Evolutionary conservation across 2,113 vertebrate species (phyloP).

Genomic region (Labeo catla): DNA sequence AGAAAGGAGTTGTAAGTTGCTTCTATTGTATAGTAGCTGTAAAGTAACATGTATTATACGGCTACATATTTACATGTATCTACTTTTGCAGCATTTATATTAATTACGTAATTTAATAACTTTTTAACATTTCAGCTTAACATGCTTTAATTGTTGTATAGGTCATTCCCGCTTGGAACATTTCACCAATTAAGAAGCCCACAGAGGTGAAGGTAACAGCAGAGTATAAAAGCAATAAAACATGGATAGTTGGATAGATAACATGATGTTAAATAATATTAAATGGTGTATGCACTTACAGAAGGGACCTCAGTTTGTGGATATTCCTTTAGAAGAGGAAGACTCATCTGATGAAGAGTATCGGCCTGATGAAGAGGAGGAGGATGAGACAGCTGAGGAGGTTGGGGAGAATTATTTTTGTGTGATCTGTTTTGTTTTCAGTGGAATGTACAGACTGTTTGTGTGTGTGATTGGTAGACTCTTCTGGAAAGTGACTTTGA

Average conservation of each 20-base stretch:
- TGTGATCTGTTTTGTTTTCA: too few species aligned
- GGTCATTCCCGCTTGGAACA: conserved; percentile 96
- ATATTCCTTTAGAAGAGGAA: conserved; percentile 94
- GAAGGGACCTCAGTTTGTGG: conserved; percentile 92
- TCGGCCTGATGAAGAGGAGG: conserved; percentile 92
- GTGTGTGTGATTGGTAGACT: conserved; percentile 75
- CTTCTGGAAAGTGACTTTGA: conserved; percentile 96
- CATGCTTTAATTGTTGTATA: conserved; percentile 58
- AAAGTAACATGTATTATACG: not conserved
- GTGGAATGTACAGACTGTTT: not conserved
- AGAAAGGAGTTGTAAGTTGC: conserved; percentile 91
- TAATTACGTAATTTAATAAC: not conserved
- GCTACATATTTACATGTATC: not conserved
- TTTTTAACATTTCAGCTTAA: not conserved
- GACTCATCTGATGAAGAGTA: conserved; percentile 98
- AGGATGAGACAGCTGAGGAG: conserved; percentile 92
- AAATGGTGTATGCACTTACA: not conserved
- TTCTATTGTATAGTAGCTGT: not conserved
- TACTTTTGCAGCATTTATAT: not conserved
- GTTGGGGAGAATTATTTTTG: conserved; percentile 56
- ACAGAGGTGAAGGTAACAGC: conserved; percentile 77
- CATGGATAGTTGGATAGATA: too few species aligned
- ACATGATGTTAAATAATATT: not conserved
- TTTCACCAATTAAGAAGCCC: conserved; percentile 94
- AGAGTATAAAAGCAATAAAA: not conserved